Evolutionary conservation across 2,113 vertebrate species (phyloP).

Genomic region (Cyphomyrus plagiostoma): DNA sequence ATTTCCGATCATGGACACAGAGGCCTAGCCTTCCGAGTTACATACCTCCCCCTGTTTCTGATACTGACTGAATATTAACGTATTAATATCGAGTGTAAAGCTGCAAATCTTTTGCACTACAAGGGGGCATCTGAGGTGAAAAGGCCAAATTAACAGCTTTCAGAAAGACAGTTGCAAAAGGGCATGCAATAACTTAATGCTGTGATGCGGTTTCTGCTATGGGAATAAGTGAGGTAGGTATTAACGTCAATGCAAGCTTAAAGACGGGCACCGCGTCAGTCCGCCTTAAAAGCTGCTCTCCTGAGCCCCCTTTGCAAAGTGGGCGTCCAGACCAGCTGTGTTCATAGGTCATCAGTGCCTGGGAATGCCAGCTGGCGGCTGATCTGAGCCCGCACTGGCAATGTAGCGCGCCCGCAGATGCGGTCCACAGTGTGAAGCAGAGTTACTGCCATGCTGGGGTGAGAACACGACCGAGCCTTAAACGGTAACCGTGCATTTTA

Average conservation of each 20-base stretch:
- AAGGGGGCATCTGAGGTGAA: neutral
- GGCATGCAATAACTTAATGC: neutral
- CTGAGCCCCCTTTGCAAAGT: neutral
- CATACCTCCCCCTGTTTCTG: neutral
- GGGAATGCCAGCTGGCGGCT: neutral
- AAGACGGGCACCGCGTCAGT: neutral
- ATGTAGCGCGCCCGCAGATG: neutral
- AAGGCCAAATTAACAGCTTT: neutral
- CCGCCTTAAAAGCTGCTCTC: neutral
- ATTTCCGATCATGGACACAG: neutral
- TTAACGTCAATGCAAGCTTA: neutral
- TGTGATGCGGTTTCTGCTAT: neutral
- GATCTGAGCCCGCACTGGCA: conserved; percentile 16
- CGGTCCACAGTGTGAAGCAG: neutral
- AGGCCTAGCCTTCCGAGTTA: neutral
- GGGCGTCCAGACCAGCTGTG: conserved; percentile 7
- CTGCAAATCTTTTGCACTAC: neutral
- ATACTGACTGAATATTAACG: neutral
- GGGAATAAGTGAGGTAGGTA: neutral
- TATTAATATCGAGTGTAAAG: neutral
- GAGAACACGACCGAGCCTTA: neutral
- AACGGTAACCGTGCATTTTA: conserved; percentile 15
- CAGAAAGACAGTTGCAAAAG: neutral
- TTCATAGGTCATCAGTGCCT: conserved; percentile 9
- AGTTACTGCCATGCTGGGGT: neutral